phyloP scores from a whole-genome alignment of 2,113 vertebrate species.

The Promerops cafer region DNA sequence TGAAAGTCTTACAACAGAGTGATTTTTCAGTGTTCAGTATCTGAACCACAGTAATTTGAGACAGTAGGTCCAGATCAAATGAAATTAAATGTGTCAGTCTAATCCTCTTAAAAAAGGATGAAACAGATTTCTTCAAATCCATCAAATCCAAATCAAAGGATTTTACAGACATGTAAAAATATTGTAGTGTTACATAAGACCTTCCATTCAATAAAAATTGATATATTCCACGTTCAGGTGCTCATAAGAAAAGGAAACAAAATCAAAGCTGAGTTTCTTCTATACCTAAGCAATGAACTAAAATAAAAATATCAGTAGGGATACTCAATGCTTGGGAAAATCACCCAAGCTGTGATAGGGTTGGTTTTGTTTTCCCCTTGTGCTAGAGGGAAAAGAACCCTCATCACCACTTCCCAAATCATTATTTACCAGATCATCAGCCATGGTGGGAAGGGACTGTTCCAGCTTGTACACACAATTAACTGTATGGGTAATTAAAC shows the following conservation, averaged over 20 bases:
- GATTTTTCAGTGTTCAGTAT: background rate
- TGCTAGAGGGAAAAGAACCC: background rate
- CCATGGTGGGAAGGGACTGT: background rate
- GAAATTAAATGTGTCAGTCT: background rate
- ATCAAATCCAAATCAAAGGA: background rate
- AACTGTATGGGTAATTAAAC: background rate
- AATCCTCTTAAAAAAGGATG: background rate
- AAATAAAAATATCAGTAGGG: background rate
- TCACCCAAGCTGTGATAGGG: background rate
- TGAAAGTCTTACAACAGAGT: background rate
- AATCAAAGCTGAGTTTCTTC: background rate
- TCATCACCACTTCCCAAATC: background rate
- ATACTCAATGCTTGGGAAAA: background rate
- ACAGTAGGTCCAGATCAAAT: background rate
- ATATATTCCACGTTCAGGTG: background rate
- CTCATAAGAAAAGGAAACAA: background rate
- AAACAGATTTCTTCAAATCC: background rate
- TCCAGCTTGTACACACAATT: background rate
- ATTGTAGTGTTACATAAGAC: background rate
- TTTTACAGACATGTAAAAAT: background rate
- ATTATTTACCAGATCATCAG: background rate
- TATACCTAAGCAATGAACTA: background rate
- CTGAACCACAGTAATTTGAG: background rate
- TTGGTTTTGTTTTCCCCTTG: background rate
- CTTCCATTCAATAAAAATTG: background rate